Base-by-base conservation (phyloP, 1,140 invertebrate species). In the Andricus grossulariae region DNA sequence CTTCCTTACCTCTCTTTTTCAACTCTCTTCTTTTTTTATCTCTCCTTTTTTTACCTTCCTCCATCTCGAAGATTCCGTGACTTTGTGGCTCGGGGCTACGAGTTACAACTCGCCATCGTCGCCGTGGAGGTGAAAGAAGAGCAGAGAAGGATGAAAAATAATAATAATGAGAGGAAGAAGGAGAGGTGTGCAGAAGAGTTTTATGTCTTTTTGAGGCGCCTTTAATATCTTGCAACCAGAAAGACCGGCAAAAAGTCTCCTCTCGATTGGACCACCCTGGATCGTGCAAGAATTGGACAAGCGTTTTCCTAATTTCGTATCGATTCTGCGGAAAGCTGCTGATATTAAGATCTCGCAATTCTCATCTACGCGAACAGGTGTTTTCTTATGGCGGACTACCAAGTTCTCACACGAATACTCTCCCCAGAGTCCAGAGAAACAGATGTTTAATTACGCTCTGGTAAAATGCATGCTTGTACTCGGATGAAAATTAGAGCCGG, bases 161-260 rank as follows among this genome's bases (percentile, higher is more conserved):
- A 82, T 78, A 82, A 79, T 73, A 80, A 80, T 81, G 80, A 82
- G 78, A 71, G 54, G 66, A 55, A 55, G 25, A 78, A 78, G 57
- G 76, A 80, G 49, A 82, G 82, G 81, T 82, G 82, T 81, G 78
- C 75, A 73, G 74, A 76, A 79, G 81, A 81, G 80, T 84, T 86
- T 86, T 86, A 85, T 84, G 82, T 83, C 83, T 83, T 82, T 85
- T 77, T 80, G 79, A 84, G 83, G 83, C 82, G 82, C 83, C 85
- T 84, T 84, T 76, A 81, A 82, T 84, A 71, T 81, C 77, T 45
- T 73, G 76, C 73, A 75, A 75, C 60, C 76, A 78, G 54, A 77
- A 73, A 76, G 50, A 10, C 57, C 39, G 55, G 57, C 50, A 78
- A 80, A 75, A 80, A 80, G 52, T 72, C 45, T 74, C 21, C 76